Evolutionary conservation across 2,888 invertebrate genomes (phyloP).

Genomic region (Apamea epomidion): DNA sequence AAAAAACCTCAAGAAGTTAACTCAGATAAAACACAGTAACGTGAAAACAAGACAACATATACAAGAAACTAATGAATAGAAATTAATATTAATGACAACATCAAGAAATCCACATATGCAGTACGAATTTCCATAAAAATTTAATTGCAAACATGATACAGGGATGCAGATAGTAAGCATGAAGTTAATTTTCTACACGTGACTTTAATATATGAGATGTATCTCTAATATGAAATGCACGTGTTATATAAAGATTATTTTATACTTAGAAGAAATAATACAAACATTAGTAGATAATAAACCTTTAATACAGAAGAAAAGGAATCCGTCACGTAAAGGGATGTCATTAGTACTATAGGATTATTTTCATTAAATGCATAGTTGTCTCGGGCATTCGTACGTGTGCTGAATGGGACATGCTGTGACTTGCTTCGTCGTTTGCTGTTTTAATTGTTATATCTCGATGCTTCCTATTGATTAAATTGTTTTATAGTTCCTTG

Average conservation of each 20-base stretch:
- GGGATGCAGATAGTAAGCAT: background rate
- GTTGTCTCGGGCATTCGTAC: slow-evolving; percentile 73
- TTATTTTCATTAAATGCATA: slow-evolving; percentile 86
- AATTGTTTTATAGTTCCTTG: background rate
- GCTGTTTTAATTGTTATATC: slow-evolving; percentile 61
- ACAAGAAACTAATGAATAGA: slow-evolving; percentile 21
- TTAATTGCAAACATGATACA: slow-evolving; percentile 13
- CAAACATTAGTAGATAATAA: slow-evolving; percentile 28
- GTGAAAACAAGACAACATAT: background rate
- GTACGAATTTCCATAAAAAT: slow-evolving; percentile 7
- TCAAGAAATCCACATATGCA: background rate
- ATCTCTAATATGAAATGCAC: background rate
- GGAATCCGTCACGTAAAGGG: slow-evolving; percentile 77
- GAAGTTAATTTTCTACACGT: background rate
- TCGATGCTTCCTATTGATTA: slow-evolving; percentile 28
- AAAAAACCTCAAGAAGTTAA: slow-evolving; percentile 5
- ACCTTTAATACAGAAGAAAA: slow-evolving; percentile 59
- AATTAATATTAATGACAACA: slow-evolving; percentile 21
- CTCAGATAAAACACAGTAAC: background rate
- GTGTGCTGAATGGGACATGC: slow-evolving; percentile 73
- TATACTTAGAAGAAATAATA: slow-evolving; percentile 5
- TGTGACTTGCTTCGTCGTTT: slow-evolving; percentile 57
- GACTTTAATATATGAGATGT: background rate
- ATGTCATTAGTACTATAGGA: slow-evolving; percentile 78
- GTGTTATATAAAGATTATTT: background rate